These are phyloP conservation scores for Dolomedes plantarius DNA, from an alignment of 2,888 invertebrate species.

Conservation along the genomic window DNA sequence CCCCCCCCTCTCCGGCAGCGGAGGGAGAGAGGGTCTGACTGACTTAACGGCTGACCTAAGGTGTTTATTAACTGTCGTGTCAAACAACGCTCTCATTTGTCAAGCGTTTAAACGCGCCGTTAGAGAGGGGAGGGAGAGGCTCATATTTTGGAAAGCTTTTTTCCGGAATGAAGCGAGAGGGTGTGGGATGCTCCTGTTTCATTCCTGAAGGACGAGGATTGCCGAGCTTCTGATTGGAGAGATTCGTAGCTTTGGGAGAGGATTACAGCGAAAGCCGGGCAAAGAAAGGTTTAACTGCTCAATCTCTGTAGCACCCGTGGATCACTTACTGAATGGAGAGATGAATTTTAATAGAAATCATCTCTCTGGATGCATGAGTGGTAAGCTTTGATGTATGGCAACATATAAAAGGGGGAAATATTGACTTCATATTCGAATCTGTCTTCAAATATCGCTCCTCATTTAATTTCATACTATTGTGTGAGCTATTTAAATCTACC, in stretches of 20 bases:
- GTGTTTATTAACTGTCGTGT: constrained; percentile 72
- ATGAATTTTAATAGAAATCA: too few relatives aligned
- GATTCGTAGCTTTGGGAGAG: not conserved
- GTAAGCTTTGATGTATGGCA: too few relatives aligned
- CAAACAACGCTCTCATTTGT: constrained; percentile 71
- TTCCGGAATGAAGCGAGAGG: constrained; percentile 12
- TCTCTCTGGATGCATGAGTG: too few relatives aligned
- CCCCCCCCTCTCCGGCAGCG: not conserved
- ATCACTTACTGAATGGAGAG: too few relatives aligned
- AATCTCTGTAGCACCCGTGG: not conserved
- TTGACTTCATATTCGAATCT: too few relatives aligned
- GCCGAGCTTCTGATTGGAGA: not conserved
- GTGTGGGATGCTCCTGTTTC: not conserved
- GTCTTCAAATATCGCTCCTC: too few relatives aligned
- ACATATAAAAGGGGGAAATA: too few relatives aligned
- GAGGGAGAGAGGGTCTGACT: constrained; percentile 10
- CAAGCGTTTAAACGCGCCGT: constrained; percentile 70
- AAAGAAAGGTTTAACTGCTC: not conserved
- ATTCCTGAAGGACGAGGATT: not conserved
- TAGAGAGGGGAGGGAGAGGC: constrained; percentile 14
- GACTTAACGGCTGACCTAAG: constrained; percentile 71
- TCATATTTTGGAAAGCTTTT: not conserved
- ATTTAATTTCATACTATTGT: too few relatives aligned
- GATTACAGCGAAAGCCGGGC: not conserved
- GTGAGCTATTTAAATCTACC: too few relatives aligned